phyloP scores from a whole-genome alignment of 2,797 vertebrate genomes.

The Dipus sagitta region DNA sequence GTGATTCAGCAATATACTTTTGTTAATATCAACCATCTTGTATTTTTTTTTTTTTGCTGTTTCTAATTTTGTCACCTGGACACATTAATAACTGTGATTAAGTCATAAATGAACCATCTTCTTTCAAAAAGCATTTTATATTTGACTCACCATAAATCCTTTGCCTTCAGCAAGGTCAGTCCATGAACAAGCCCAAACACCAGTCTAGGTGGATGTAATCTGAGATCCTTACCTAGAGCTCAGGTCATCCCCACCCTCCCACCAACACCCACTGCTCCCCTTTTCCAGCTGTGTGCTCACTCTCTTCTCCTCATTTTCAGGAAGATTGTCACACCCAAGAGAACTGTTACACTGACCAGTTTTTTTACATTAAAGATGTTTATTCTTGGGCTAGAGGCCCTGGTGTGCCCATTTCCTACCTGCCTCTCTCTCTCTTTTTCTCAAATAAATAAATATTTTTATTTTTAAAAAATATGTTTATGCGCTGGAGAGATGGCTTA shows the following conservation, averaged over 20 bases:
- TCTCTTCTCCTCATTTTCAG: neutral
- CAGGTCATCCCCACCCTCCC: rapidly evolving
- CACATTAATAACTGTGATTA: neutral
- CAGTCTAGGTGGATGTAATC: neutral
- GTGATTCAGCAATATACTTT: neutral
- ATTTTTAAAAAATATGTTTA: neutral
- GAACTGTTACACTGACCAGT: neutral
- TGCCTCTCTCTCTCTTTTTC: too few relatives aligned
- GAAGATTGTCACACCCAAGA: neutral
- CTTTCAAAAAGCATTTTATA: neutral
- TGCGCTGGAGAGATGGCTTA: neutral
- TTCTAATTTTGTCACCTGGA: neutral
- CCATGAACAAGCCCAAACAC: neutral
- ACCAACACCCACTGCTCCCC: rapidly evolving
- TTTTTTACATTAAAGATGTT: neutral
- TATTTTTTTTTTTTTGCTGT: neutral
- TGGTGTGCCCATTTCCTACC: too few relatives aligned
- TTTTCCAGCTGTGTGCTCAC: neutral
- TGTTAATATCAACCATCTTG: neutral
- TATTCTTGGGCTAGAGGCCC: neutral
- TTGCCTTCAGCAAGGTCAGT: neutral
- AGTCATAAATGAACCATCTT: neutral
- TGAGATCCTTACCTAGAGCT: neutral
- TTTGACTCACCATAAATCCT: neutral
- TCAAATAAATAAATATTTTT: too few relatives aligned